Evolutionary conservation across 35 echinoderm and acorn worm genomes (phyloP).

Genomic region (Heliocidaris erythrogramma): DNA sequence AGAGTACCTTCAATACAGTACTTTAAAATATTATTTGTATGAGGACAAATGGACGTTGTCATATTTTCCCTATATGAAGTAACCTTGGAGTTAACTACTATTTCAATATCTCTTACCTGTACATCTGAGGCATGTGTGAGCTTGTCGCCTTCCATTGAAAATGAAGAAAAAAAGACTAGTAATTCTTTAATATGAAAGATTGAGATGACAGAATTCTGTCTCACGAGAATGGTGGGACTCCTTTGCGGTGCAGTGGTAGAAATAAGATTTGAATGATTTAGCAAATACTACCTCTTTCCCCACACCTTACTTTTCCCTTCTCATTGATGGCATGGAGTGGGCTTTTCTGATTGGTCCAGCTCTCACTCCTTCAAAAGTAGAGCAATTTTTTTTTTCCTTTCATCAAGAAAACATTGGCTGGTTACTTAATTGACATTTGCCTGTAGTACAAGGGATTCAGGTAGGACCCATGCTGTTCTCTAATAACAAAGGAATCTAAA

Average conservation of each 20-base stretch:
- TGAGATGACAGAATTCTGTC: not conserved
- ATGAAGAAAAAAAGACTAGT: not conserved
- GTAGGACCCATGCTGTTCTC: not conserved
- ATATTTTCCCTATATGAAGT: not conserved
- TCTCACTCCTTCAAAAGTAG: not conserved
- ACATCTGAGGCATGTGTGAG: slow-evolving; percentile 27
- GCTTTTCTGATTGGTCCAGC: not conserved
- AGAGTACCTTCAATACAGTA: too few relatives aligned
- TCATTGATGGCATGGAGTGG: not conserved
- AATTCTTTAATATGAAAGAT: not conserved
- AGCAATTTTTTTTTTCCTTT: not conserved
- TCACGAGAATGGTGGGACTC: not conserved
- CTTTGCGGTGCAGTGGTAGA: not conserved
- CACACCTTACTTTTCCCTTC: not conserved
- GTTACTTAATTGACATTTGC: slow-evolving; percentile 1
- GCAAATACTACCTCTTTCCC: not conserved
- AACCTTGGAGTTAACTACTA: not conserved
- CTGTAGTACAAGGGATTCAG: not conserved
- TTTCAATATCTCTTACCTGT: not conserved
- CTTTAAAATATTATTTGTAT: too few relatives aligned
- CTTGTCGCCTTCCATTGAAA: slow-evolving; percentile 30
- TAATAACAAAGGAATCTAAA: slow-evolving; percentile 18
- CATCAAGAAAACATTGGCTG: not conserved
- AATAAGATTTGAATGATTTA: not conserved
- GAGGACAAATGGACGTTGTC: not conserved